phyloP scores from a whole-genome alignment of 2,113 vertebrate genomes.

The Reinhardtius hippoglossoides region DNA sequence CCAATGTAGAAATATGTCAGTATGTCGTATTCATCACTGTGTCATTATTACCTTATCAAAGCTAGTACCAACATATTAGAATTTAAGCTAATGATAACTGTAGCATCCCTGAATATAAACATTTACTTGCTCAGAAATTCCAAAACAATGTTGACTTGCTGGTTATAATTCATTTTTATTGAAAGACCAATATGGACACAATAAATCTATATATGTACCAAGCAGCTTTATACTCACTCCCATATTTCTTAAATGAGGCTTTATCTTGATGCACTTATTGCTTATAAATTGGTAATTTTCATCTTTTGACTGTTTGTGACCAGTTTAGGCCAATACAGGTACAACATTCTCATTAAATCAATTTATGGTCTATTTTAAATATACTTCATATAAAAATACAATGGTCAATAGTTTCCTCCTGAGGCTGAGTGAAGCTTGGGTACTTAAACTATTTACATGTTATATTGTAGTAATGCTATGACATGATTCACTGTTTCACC shows the following conservation, averaged over 20 bases:
- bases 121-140: neutral
- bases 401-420: neutral
- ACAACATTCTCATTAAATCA: neutral
- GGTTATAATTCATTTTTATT: too few species aligned
- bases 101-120: neutral
- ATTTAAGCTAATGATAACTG: neutral
- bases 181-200: too few species aligned
- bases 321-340: neutral
- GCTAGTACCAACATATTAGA: too few species aligned
- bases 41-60: too few species aligned
- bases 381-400: neutral
- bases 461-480: neutral
- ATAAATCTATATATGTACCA: neutral
- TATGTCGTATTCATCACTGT: too few species aligned
- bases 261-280: neutral
- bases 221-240: neutral
- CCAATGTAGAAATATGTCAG: neutral
- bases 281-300: too few species aligned
- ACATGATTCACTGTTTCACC: neutral
- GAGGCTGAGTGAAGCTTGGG: neutral
- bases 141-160: too few species aligned
- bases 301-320: neutral
- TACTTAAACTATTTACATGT: neutral
- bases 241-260: neutral
- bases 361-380: neutral